Evolutionary conservation across 2,888 invertebrate genomes (phyloP).

Genomic region (Gymnocheta viridis): DNA sequence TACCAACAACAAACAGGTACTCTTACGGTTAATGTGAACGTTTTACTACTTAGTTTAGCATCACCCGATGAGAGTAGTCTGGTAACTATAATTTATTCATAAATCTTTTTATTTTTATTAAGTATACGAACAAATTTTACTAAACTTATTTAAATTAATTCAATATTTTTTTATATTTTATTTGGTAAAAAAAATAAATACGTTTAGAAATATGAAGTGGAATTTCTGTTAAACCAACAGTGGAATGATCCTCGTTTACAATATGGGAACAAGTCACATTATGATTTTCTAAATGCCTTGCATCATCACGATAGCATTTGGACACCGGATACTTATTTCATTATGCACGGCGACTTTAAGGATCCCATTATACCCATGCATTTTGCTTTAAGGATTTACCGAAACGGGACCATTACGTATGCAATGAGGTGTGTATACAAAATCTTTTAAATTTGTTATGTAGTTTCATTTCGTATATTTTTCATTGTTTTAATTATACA

Average conservation of each 20-base stretch:
- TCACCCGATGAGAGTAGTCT: slow-evolving; percentile 98
- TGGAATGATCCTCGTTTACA: slow-evolving; percentile 95
- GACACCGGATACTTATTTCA: slow-evolving; percentile 97
- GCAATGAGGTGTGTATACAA: slow-evolving; percentile 88
- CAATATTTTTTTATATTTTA: not conserved
- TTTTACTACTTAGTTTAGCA: slow-evolving; percentile 95
- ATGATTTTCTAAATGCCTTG: slow-evolving; percentile 94
- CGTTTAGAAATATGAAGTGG: slow-evolving; percentile 96
- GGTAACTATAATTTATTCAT: slow-evolving; percentile 85
- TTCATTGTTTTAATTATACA: slow-evolving; percentile 1
- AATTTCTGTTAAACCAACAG: slow-evolving; percentile 95
- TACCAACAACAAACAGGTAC: slow-evolving; percentile 86
- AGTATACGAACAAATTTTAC: not conserved
- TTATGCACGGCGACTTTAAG: slow-evolving; percentile 98
- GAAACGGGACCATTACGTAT: slow-evolving; percentile 96
- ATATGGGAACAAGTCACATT: slow-evolving; percentile 93
- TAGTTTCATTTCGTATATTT: not conserved
- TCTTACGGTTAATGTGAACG: slow-evolving; percentile 96
- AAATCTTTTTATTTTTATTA: not conserved
- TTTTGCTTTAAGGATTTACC: slow-evolving; percentile 94
- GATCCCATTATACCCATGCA: slow-evolving; percentile 96
- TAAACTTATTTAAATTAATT: slow-evolving; percentile 7
- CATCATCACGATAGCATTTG: slow-evolving; percentile 96
- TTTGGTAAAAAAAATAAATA: slow-evolving; percentile 19
- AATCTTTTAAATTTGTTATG: not conserved